Conservation (phyloP, 2,888 invertebrate genomes). For the Labia minor region DNA sequence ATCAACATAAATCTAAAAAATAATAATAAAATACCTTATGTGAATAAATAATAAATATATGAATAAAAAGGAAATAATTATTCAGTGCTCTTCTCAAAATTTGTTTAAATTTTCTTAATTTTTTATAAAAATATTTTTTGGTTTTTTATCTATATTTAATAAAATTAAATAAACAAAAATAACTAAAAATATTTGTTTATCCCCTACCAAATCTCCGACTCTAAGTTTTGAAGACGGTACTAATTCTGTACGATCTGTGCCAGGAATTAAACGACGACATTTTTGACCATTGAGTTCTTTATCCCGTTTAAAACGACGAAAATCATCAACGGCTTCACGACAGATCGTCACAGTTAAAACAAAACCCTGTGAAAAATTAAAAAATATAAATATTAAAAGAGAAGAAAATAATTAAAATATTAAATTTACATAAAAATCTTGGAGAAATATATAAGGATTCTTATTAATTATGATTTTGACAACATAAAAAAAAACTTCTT, state of each 20-base stretch:
- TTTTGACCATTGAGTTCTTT: slow-evolving; percentile 92
- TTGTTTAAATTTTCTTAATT: no score
- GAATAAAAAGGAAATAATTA: slow-evolving; percentile 14
- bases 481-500: slow-evolving; percentile 32
- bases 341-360: slow-evolving; percentile 91
- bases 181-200: no score
- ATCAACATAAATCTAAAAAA: slow-evolving; percentile 63
- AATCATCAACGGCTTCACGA: slow-evolving; percentile 94
- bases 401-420: background rate
- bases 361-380: slow-evolving; percentile 53
- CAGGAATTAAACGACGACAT: slow-evolving; percentile 69
- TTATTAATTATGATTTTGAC: slow-evolving; percentile 7
- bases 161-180: no score
- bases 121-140: no score
- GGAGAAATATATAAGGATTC: background rate
- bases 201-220: slow-evolving; percentile 52
- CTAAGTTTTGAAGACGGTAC: slow-evolving; percentile 79
- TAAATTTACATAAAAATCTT: no score
- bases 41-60: background rate
- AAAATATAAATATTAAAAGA: slow-evolving; percentile 21
- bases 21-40: background rate
- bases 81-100: no score
- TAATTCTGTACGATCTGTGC: slow-evolving; percentile 51
- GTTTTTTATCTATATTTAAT: no score
- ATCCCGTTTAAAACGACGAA: slow-evolving; percentile 82